Evolutionary conservation across 2,888 invertebrate genomes (phyloP).

Genomic region (Philopedon plagiatum): DNA sequence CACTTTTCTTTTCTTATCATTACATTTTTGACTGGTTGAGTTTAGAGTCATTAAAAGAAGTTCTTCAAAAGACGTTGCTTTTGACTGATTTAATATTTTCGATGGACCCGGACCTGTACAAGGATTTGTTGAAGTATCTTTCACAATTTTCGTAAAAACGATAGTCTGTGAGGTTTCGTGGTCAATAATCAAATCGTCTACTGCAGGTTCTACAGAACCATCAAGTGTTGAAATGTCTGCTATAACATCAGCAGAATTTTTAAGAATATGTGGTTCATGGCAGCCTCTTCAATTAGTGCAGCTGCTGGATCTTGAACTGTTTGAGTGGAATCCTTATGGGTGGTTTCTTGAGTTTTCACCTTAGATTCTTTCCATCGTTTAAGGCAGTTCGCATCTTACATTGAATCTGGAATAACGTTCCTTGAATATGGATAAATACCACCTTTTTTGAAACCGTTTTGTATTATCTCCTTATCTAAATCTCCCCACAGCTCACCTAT

Average conservation of each 20-base stretch:
- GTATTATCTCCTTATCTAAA: not conserved
- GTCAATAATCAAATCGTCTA: not conserved
- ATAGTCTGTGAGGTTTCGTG: not conserved
- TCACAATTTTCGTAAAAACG: not conserved
- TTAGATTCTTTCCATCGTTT: not conserved
- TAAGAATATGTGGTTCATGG: no score
- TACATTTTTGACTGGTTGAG: no score
- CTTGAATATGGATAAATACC: slow-evolving; percentile 25
- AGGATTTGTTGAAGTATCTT: not conserved
- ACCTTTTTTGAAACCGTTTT: slow-evolving; percentile 5
- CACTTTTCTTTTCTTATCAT: no score
- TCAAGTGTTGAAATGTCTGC: not conserved
- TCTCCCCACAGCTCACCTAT: slow-evolving; percentile 10
- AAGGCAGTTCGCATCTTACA: not conserved
- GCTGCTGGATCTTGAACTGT: not conserved
- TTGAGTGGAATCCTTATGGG: not conserved
- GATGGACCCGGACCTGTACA: not conserved
- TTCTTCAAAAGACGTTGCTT: not conserved
- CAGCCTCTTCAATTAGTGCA: not conserved
- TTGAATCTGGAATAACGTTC: slow-evolving; percentile 5
- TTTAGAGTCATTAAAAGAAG: no score
- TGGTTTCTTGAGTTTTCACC: not conserved
- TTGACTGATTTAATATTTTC: not conserved
- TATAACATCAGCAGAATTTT: not conserved
- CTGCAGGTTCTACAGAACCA: no score